A percentile compares a stretch with the other conserved stretches of the same genome.
Conservation (phyloP, 2,888 invertebrate species). For the Nomada fucata region DNA sequence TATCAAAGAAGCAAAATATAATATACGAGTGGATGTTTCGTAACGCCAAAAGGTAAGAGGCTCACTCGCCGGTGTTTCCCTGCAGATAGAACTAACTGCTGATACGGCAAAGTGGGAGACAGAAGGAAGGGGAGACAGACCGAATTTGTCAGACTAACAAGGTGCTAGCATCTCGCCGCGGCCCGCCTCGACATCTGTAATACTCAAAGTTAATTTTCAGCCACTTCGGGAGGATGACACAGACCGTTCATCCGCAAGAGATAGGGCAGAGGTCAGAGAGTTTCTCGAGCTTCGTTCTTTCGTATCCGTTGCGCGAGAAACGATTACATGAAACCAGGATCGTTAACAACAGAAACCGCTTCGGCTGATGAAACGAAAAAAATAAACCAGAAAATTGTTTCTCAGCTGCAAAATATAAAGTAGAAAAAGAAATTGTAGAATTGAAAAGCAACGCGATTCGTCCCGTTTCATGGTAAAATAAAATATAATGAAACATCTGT, state of each 20-base stretch:
- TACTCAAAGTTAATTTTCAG: slow-evolving; percentile 81
- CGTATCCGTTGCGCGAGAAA: not conserved
- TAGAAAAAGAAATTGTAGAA: too few species aligned
- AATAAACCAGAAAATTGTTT: too few species aligned
- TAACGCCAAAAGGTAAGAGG: slow-evolving; percentile 37
- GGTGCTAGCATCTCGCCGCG: slow-evolving; percentile 81
- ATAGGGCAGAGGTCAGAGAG: slow-evolving; percentile 20
- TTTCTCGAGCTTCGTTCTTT: slow-evolving; percentile 31
- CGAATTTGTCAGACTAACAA: slow-evolving; percentile 83
- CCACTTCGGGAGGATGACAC: slow-evolving; percentile 64
- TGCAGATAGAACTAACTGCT: slow-evolving; percentile 46
- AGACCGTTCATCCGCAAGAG: slow-evolving; percentile 56
- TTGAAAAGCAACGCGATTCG: too few species aligned
- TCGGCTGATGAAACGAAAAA: too few species aligned
- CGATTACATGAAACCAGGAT: not conserved
- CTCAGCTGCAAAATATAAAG: not conserved
- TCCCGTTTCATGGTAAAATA: too few species aligned
- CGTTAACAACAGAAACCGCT: too few species aligned
- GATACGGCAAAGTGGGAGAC: slow-evolving; percentile 58
- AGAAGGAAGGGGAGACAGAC: slow-evolving; percentile 74
- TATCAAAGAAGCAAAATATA: slow-evolving; percentile 21
- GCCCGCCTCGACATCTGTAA: slow-evolving; percentile 81
- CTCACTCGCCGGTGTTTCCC: slow-evolving; percentile 39
- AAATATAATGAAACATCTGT: too few species aligned
- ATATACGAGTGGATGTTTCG: slow-evolving; percentile 35